Conservation (phyloP, 2,888 invertebrate species). For the Polymixis flavicincta region DNA sequence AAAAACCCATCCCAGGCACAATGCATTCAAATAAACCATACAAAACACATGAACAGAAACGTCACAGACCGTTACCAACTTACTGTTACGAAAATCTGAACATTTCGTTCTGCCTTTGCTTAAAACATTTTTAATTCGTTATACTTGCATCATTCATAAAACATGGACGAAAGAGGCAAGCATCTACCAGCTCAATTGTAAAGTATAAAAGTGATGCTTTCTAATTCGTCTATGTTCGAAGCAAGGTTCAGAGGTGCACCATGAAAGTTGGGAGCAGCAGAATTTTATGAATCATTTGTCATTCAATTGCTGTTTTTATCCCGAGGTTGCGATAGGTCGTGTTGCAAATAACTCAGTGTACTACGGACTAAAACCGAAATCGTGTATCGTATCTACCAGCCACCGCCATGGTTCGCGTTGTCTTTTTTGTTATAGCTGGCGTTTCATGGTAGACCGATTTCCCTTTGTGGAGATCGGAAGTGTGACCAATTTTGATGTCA, state of each 20-base stretch:
- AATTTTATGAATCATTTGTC: constrained; percentile 29
- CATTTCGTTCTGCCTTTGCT: constrained; percentile 77
- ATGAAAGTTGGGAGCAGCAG: constrained; percentile 43
- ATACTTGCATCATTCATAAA: constrained; percentile 70
- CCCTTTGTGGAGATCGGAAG: constrained; percentile 72
- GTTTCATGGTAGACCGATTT: constrained; percentile 73
- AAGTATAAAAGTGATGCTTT: constrained; percentile 64
- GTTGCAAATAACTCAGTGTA: constrained; percentile 64
- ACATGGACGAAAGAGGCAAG: constrained; percentile 50
- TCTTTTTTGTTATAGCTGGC: constrained; percentile 56
- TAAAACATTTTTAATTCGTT: constrained; percentile 72
- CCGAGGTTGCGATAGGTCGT: constrained; percentile 50
- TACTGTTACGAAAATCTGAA: constrained; percentile 67
- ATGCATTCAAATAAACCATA: constrained; percentile 40
- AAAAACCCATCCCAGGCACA: constrained; percentile 37
- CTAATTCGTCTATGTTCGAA: constrained; percentile 56
- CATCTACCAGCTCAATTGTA: constrained; percentile 51
- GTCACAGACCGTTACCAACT: constrained; percentile 62
- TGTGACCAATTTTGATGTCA: constrained; percentile 76
- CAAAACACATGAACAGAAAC: constrained; percentile 51
- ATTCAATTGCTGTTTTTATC: constrained; percentile 54
- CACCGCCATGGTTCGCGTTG: constrained; percentile 39
- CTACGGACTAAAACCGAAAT: constrained; percentile 51
- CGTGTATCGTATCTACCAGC: constrained; percentile 66
- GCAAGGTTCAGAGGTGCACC: constrained; percentile 51